These are phyloP conservation scores for Chaetorhynchus papuensis DNA, from an alignment of 2,113 vertebrate species.

Conservation along the genomic window DNA sequence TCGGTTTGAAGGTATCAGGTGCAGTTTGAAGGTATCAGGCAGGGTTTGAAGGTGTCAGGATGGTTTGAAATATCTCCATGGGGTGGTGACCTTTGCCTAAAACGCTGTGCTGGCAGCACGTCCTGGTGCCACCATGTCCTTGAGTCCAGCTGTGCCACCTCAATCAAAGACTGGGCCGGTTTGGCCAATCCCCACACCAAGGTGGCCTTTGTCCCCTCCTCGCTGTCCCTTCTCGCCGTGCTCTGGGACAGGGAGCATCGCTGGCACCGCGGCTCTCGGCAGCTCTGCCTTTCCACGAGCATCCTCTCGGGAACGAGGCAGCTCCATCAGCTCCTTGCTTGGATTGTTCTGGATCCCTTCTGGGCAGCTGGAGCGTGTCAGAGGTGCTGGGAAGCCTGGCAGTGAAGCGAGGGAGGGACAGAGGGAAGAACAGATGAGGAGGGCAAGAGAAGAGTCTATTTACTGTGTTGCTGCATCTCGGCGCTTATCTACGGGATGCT, in stretches of 20 bases:
- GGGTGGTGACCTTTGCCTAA: background rate
- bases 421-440: background rate
- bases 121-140: background rate
- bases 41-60: background rate
- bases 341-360: background rate
- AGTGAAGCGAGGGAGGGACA: background rate
- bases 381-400: background rate
- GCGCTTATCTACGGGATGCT: background rate
- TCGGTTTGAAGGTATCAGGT: background rate
- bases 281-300: background rate
- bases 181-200: background rate
- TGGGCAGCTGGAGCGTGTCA: background rate
- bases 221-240: accelerated
- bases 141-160: background rate
- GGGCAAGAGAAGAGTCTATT: background rate
- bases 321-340: background rate
- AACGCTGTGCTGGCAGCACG: accelerated
- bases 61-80: background rate
- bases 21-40: background rate
- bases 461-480: background rate
- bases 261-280: background rate
- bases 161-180: background rate
- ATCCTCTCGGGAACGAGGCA: background rate
- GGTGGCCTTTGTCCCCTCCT: accelerated
- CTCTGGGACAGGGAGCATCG: accelerated